These are phyloP conservation scores for Chrysocyon brachyurus DNA, from an alignment of 2,797 vertebrate species.

Conservation along the genomic window DNA sequence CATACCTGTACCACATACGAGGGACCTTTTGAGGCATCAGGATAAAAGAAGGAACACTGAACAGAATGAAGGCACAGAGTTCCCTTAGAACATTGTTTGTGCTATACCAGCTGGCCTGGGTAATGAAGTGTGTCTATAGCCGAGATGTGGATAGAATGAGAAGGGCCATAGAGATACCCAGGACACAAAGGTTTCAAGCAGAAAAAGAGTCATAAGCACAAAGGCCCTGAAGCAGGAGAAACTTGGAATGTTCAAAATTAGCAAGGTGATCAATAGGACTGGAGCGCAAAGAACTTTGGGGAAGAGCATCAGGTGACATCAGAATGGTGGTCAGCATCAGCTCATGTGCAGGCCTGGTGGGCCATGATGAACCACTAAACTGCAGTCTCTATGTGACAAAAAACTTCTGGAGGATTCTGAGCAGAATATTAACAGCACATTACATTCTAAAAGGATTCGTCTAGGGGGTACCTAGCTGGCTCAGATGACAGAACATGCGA, in stretches of 20 bases:
- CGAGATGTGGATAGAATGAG: background rate
- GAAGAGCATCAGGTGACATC: constrained; percentile 3
- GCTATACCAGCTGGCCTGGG: background rate
- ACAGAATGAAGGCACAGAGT: background rate
- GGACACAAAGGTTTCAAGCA: background rate
- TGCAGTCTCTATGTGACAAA: background rate
- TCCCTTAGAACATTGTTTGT: background rate
- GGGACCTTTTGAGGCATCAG: background rate
- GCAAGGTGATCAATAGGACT: background rate
- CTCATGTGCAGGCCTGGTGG: fast-evolving
- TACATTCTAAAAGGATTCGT: background rate
- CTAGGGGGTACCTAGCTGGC: background rate
- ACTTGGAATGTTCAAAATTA: background rate
- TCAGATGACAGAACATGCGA: background rate
- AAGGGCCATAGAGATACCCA: background rate
- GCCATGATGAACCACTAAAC: background rate
- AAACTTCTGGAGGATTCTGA: background rate
- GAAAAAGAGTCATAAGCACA: background rate
- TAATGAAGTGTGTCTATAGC: background rate
- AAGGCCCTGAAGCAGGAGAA: background rate
- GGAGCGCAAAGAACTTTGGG: background rate
- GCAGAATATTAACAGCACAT: background rate
- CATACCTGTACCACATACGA: background rate
- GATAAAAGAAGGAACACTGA: background rate
- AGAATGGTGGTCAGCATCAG: background rate